These are phyloP conservation scores for Megathymus violae DNA, from an alignment of 1,140 invertebrate genomes.

Conservation along the genomic window DNA sequence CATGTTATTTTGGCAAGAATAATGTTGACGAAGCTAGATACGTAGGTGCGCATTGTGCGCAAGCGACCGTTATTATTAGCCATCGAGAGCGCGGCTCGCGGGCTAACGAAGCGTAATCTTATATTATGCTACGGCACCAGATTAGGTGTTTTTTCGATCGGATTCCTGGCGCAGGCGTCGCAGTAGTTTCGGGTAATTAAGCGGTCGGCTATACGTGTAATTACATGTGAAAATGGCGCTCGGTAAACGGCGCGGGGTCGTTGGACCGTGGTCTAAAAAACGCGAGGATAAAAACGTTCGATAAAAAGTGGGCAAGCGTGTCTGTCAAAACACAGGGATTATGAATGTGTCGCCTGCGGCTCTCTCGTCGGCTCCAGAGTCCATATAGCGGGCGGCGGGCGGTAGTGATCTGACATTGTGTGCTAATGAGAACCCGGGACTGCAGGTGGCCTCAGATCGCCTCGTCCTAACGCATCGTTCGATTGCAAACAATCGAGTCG, in stretches of 20 bases:
- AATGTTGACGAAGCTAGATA: constrained; percentile 58
- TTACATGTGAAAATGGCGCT: constrained; percentile 71
- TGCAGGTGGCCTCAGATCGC: constrained; percentile 54
- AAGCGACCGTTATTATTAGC: constrained; percentile 55
- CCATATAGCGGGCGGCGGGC: constrained; percentile 54
- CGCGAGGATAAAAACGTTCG: constrained; percentile 55
- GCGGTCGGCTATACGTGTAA: constrained; percentile 73
- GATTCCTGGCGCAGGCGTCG: constrained; percentile 53
- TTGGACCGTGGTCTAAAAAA: constrained; percentile 57
- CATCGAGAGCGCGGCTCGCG: constrained; percentile 40
- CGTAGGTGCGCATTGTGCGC: constrained; percentile 50
- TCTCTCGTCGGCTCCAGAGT: constrained; percentile 47
- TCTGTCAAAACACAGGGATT: constrained; percentile 77
- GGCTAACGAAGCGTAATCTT: constrained; percentile 65
- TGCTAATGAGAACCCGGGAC: constrained; percentile 69
- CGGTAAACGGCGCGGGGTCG: constrained; percentile 59
- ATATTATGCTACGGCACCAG: constrained; percentile 53
- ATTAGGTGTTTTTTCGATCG: constrained; percentile 64
- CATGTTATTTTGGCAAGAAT: constrained; percentile 70
- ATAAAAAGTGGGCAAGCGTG: constrained; percentile 58
- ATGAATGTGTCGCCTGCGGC: constrained; percentile 74
- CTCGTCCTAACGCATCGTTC: background rate
- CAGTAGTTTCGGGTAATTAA: constrained; percentile 77
- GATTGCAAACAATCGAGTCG: background rate
- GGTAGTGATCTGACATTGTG: constrained; percentile 69